Conservation (phyloP, 1,140 invertebrate species). For the Drosophila subpulchrella region DNA sequence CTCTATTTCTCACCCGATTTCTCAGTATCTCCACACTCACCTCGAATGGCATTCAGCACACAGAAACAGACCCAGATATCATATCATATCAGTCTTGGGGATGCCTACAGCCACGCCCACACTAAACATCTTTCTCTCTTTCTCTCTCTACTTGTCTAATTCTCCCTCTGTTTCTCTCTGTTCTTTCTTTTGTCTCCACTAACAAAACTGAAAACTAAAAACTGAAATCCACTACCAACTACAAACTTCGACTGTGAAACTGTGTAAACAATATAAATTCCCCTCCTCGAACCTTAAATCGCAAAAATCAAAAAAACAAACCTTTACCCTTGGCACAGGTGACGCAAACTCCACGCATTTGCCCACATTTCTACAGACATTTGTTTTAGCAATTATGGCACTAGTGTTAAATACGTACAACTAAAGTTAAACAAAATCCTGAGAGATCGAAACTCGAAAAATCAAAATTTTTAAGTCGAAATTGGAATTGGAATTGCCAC, state of each 20-base stretch:
- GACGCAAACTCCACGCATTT: conserved; percentile 73
- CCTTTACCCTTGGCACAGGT: conserved; percentile 59
- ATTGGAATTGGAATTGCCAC: conserved; percentile 73
- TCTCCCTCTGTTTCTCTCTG: conserved; percentile 66
- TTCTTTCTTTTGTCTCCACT: conserved; percentile 74
- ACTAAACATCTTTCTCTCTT: conserved; percentile 69
- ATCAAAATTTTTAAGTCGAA: conserved; percentile 60
- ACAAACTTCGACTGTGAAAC: conserved; percentile 47
- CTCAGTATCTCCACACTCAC: conserved; percentile 20
- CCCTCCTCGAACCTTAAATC: conserved; percentile 39
- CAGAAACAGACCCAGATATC: conserved; percentile 13
- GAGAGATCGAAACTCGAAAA: conserved; percentile 35
- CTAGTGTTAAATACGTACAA: conserved; percentile 73
- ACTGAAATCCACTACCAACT: conserved; percentile 38
- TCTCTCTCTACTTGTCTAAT: conserved; percentile 71
- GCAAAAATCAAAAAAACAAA: conserved; percentile 10
- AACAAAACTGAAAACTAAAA: conserved; percentile 42
- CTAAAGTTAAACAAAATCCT: conserved; percentile 41
- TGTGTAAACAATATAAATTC: conserved; percentile 40
- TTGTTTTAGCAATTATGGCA: conserved; percentile 80
- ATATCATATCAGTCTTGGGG: conserved; percentile 33
- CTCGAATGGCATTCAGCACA: conserved; percentile 54
- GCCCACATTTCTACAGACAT: conserved; percentile 76
- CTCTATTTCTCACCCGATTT: conserved; percentile 5
- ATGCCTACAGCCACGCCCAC: conserved; percentile 41